phyloP scores from a whole-genome alignment of 2,888 invertebrate species.

The Morpho deidamia region DNA sequence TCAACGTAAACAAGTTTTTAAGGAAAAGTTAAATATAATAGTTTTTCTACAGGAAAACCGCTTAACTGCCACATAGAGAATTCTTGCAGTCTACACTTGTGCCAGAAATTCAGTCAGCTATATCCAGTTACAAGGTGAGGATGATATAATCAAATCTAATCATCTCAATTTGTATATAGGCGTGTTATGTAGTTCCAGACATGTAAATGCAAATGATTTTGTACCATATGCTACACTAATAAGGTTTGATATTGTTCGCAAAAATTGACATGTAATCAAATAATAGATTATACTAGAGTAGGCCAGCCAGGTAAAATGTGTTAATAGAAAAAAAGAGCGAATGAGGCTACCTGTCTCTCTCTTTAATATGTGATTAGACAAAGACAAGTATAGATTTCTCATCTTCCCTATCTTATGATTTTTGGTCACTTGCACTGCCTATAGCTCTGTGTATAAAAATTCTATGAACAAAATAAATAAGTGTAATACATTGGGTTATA shows the following conservation, averaged over 20 bases:
- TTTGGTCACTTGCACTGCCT: too few species aligned
- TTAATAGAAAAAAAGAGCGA: too few species aligned
- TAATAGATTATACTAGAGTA: background rate
- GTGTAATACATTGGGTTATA: too few species aligned
- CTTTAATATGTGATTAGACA: too few species aligned
- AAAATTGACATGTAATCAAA: background rate
- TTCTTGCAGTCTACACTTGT: constrained; percentile 91
- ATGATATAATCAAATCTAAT: constrained; percentile 24
- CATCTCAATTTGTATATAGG: constrained; percentile 4
- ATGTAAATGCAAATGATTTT: background rate
- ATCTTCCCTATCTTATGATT: too few species aligned
- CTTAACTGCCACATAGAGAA: constrained; percentile 81
- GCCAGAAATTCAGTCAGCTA: constrained; percentile 90
- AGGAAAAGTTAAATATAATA: background rate
- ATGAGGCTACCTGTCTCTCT: too few species aligned
- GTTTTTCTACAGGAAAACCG: constrained; percentile 74
- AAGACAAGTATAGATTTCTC: too few species aligned
- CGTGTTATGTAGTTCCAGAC: background rate
- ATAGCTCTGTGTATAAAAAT: too few species aligned
- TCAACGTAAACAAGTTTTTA: too few species aligned
- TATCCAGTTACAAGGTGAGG: constrained; percentile 85
- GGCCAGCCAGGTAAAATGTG: background rate
- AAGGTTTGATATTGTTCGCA: constrained; percentile 1
- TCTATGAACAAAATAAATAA: too few species aligned
- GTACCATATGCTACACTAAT: background rate